Percentiles rank a stretch among this genome's conserved stretches.
These are phyloP conservation scores for Styela clava DNA, from an alignment of 23 tunicate genomes.

Conservation along the genomic window DNA sequence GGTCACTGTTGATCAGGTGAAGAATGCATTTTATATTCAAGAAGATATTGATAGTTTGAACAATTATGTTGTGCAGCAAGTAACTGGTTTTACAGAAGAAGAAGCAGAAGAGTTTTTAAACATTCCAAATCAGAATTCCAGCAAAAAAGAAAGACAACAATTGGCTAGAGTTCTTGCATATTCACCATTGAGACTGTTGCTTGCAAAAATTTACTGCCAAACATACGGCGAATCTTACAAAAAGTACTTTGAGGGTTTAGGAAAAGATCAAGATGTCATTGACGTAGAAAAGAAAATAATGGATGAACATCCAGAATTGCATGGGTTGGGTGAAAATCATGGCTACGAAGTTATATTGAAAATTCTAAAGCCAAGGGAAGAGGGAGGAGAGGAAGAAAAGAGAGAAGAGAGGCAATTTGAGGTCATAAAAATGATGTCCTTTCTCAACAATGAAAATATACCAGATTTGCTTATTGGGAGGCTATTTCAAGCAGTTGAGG, in stretches of 20 bases:
- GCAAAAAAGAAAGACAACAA: background rate
- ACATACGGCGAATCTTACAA: background rate
- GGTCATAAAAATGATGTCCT: conserved; percentile 20
- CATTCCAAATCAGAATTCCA: background rate
- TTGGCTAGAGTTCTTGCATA: conserved; percentile 21
- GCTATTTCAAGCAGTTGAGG: background rate
- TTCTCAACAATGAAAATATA: conserved; percentile 3
- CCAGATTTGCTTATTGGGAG: background rate
- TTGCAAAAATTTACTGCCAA: conserved; percentile 14
- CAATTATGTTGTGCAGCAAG: background rate
- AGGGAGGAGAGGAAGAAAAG: background rate
- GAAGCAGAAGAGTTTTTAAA: conserved; percentile 12
- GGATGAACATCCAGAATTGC: conserved; percentile 6
- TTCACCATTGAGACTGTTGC: conserved; percentile 11
- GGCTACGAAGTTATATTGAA: conserved; percentile 19
- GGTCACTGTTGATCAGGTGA: background rate
- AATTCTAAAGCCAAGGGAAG: background rate
- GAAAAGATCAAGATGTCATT: background rate
- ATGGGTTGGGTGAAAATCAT: background rate
- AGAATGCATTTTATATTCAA: background rate
- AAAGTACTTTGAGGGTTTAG: background rate
- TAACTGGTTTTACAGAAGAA: background rate
- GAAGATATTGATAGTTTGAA: background rate
- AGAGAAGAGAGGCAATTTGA: background rate
- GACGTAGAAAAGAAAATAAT: conserved; percentile 17